phyloP scores from a whole-genome alignment of 2,113 vertebrate genomes.

The Platysteira castanea region DNA sequence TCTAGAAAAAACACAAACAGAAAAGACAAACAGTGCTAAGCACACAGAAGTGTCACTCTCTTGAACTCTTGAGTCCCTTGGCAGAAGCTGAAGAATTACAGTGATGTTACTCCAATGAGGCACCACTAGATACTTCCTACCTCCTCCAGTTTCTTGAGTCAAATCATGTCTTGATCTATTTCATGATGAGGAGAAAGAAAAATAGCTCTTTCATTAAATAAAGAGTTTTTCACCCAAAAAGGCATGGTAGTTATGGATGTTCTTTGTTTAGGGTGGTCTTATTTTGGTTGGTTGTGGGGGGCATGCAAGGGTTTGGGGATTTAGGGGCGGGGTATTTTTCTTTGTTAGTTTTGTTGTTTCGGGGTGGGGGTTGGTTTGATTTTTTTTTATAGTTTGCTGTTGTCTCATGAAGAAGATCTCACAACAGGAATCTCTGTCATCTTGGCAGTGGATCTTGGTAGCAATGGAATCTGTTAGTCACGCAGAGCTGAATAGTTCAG shows the following conservation, averaged over 20 bases:
- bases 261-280: neutral
- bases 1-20: neutral
- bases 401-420: neutral
- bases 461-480: conserved; percentile 13
- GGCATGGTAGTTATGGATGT: fast-evolving
- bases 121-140: neutral
- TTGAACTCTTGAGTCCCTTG: neutral
- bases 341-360: neutral
- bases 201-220: fast-evolving
- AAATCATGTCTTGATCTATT: neutral
- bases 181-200: neutral
- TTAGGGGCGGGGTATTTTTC: neutral
- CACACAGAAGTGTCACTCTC: neutral
- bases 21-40: neutral
- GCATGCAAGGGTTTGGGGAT: neutral
- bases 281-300: neutral
- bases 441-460: neutral
- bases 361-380: fast-evolving
- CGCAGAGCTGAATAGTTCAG: neutral
- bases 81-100: neutral
- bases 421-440: neutral
- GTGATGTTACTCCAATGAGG: neutral
- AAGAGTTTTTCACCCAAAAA: neutral
- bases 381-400: neutral
- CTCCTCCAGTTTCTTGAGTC: neutral